These are phyloP conservation scores for Phallusia fumigata DNA, from an alignment of 23 tunicate genomes.

Conservation along the genomic window DNA sequence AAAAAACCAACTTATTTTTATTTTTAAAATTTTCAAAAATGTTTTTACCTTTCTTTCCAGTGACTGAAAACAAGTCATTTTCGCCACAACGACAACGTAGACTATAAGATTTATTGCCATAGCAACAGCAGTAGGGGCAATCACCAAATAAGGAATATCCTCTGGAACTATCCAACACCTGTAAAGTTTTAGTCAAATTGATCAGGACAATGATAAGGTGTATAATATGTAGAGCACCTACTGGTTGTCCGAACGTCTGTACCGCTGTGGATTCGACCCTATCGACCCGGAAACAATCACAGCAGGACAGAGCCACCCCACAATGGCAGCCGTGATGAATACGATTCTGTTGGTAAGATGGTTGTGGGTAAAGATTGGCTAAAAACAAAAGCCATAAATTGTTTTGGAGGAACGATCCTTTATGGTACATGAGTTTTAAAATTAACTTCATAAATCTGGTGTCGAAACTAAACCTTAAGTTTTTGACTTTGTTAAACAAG, in stretches of 20 bases:
- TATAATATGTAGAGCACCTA: background rate
- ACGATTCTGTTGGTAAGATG: background rate
- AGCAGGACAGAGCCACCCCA: slow-evolving; percentile 6
- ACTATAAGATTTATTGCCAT: background rate
- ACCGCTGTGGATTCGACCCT: background rate
- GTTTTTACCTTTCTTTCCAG: background rate
- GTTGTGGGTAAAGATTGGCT: slow-evolving; percentile 4
- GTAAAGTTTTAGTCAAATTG: background rate
- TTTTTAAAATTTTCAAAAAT: background rate
- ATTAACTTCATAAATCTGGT: no score
- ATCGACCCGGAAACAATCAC: background rate
- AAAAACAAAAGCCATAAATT: background rate
- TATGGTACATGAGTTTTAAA: no score
- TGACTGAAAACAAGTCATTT: background rate
- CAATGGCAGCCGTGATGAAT: background rate
- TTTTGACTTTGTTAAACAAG: no score
- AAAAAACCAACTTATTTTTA: no score
- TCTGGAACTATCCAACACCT: background rate
- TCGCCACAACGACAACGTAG: background rate
- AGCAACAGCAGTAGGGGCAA: background rate
- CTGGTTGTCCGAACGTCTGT: background rate
- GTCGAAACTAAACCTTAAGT: no score
- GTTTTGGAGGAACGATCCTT: no score
- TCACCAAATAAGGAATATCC: background rate
- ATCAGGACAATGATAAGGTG: no score